Percentiles rank a stretch among this genome's conserved stretches.
Evolutionary conservation across 2,888 invertebrate genomes (phyloP).

Genomic region (Harpalus rubripes): DNA sequence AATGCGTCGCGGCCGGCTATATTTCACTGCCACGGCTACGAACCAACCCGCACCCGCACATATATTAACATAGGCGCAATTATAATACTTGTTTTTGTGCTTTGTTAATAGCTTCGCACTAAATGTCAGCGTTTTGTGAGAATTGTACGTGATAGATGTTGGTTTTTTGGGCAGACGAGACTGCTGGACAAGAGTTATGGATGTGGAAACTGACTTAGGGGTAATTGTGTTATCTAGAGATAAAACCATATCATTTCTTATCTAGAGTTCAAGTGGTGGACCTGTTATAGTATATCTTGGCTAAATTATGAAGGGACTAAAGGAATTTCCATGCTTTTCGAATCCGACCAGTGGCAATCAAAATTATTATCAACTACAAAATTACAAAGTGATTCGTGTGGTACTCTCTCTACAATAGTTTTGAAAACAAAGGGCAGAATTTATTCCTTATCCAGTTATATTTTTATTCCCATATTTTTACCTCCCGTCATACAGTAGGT

Average conservation of each 20-base stretch:
- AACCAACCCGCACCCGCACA: constrained; percentile 46
- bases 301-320: too few relatives aligned
- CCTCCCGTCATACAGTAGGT: too few relatives aligned
- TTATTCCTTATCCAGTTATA: too few relatives aligned
- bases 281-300: not conserved
- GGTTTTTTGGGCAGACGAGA: not conserved
- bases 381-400: too few relatives aligned
- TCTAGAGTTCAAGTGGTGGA: not conserved
- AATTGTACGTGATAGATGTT: not conserved
- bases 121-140: constrained; percentile 52
- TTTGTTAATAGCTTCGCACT: constrained; percentile 51
- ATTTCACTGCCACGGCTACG: not conserved
- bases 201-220: not conserved
- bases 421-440: too few relatives aligned
- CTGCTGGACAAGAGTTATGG: not conserved
- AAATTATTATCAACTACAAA: not conserved
- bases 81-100: constrained; percentile 63
- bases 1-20: constrained; percentile 32
- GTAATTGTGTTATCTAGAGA: not conserved
- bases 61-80: constrained; percentile 65
- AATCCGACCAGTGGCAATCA: not conserved
- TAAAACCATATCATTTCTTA: not conserved
- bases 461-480: too few relatives aligned
- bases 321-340: too few relatives aligned
- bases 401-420: too few relatives aligned